Base-by-base conservation (phyloP, 2,113 vertebrate species). In the Lucifuga dentata region DNA sequence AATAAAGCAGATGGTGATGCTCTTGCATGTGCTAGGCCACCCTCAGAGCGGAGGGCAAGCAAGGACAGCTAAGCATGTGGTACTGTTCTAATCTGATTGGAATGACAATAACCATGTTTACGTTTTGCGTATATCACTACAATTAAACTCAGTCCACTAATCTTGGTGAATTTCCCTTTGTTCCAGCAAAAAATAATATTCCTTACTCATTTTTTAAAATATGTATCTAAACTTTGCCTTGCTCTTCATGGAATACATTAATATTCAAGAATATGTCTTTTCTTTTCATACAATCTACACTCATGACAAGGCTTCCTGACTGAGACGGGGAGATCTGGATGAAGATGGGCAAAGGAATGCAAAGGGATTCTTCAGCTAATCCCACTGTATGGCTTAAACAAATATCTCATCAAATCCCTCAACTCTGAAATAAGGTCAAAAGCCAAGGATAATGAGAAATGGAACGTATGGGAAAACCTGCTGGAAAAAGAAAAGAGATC, bases 361-460 rank as follows among this genome's bases (percentile, higher is more conserved):
- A 58, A 36, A 43, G 71, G 56, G 58, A 83, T 79, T 77, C 74
- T 73, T 60, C 26, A n/a, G 48, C 59, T 76, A 83, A 82, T 88
- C 84, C 66, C 33, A 1, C 70, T 49, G 41, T 68, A 55, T 61
- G 51, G 43, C 73, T 77, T 12, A 81, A 81, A 73, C 58, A 83
- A 85, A 85, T 73, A 81, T 84, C 81, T 81, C 73, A 76, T 86
- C 75, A 86, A 90, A 82, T 85, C 76, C 78, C 75, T 81, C 80
- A 63, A 80, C 45, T 66, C 65, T 62, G 48, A 70, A 88, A 81
- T 77, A 68, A 79, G 86, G 89, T 89, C 88, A 90, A 36, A 85
- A 78, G 82, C 73, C 73, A 82, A 78, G 80, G 78, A 87, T 88
- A 88, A 89, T 86, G 73, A 81, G 73, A 83, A 78, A 49, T 13